Base-by-base conservation (phyloP, 2,797 vertebrate species). In the Prunella strophiata region DNA sequence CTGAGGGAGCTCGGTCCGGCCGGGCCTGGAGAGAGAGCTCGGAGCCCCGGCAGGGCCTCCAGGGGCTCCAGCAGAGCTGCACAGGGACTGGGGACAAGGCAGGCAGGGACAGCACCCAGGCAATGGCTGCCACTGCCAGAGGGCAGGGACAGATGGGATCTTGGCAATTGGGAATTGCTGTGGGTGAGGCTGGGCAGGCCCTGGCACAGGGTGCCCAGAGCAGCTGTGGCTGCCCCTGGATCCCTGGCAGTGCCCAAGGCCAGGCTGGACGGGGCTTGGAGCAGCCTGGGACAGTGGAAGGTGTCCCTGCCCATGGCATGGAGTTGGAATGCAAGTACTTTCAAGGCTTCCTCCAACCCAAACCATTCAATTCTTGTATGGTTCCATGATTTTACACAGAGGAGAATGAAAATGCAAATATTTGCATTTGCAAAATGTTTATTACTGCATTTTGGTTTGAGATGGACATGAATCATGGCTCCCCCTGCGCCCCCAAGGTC, bases 401-500 rank as follows among this genome's bases (percentile, higher is more conserved):
- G 34, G 14, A 11, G 7, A 21, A 45, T 5, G 16, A 25, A 68
- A 61, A 14, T 4, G 11, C 47, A 43, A 61, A 26, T 26, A 17
- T 2, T 20, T 20, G 7, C 13, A 6, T 81, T 70, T 71, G 12
- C 18, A 2, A 25, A 25, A 11, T 9, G 34, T 27, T 16, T 47
- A 4, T 29, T 38, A 62, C 27, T 50, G 25, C 29, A 9, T 34
- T 19, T 22, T 5, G 26, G 22, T 20, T 5, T 3, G 61, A 5
- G 20, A 3, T 15, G 22, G 12, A 3, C 1, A 2, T 6, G 38
- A 14, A 5, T 7, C 2, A 4, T 16, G 1, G 13, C n/a, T 59
- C 19, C 7, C n/a, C 8, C 27, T 8, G 13, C 7, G 27, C 25
- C 48, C 29, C n/a, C 29, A 11, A 4, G 42, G 42, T 55, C 29